Conservation (phyloP, 2,888 invertebrate genomes). For the Griposia aprilina region DNA sequence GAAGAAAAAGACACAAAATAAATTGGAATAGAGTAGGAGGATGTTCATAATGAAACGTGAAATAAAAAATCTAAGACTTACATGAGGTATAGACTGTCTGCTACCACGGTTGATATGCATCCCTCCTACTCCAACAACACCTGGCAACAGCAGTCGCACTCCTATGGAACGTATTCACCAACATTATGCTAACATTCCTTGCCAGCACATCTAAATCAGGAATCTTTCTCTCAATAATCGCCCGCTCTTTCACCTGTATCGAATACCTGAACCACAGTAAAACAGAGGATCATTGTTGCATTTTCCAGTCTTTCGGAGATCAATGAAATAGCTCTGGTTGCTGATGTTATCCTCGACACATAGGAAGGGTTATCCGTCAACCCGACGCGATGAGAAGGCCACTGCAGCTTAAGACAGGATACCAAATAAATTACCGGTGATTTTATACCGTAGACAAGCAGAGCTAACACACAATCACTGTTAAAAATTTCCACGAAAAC, state of each 20-base stretch:
- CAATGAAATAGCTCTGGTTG: slow-evolving; percentile 84
- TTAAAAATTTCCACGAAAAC: slow-evolving; percentile 91
- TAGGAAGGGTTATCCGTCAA: slow-evolving; percentile 87
- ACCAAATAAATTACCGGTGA: slow-evolving; percentile 90
- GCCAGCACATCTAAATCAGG: slow-evolving; percentile 87
- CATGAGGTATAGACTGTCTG: slow-evolving; percentile 9
- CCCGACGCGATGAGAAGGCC: slow-evolving; percentile 85
- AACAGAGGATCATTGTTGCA: slow-evolving; percentile 73
- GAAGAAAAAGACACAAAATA: background rate
- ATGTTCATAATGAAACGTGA: no score
- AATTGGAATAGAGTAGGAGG: background rate
- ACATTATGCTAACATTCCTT: slow-evolving; percentile 16
- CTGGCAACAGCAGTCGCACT: slow-evolving; percentile 24
- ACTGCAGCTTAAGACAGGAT: slow-evolving; percentile 90
- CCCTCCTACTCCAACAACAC: slow-evolving; percentile 38
- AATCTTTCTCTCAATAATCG: slow-evolving; percentile 82
- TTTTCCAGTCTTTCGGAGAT: slow-evolving; percentile 87
- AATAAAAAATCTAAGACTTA: slow-evolving; percentile 8
- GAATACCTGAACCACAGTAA: slow-evolving; percentile 78
- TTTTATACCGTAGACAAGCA: slow-evolving; percentile 87
- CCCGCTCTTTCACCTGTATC: slow-evolving; percentile 79
- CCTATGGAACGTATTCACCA: slow-evolving; percentile 38
- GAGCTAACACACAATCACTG: slow-evolving; percentile 91
- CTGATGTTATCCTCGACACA: slow-evolving; percentile 88
- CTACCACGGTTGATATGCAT: slow-evolving; percentile 17